Evolutionary conservation across 1,140 invertebrate genomes (phyloP).

Genomic region (Zophobas morio): DNA sequence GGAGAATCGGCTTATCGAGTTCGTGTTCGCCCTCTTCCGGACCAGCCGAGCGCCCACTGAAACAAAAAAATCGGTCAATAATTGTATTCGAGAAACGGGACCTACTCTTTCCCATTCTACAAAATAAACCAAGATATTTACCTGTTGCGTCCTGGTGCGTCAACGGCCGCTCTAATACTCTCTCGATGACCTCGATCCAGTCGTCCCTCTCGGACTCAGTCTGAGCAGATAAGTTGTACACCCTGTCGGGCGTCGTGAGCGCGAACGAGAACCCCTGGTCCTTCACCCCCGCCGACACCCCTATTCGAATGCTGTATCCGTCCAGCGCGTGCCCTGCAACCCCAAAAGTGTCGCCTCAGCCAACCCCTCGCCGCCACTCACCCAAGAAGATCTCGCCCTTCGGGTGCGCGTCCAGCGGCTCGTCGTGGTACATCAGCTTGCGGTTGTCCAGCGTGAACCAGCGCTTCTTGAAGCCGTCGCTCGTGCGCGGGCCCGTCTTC

Average conservation of each 20-base stretch:
- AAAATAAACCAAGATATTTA: conserved; percentile 69
- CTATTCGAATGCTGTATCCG: conserved; percentile 78
- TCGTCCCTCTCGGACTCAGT: conserved; percentile 82
- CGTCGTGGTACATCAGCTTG: conserved; percentile 93
- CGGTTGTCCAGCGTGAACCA: conserved; percentile 93
- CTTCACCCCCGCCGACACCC: conserved; percentile 79
- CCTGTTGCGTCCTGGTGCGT: conserved; percentile 85
- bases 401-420: conserved; percentile 87
- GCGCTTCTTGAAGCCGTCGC: conserved; percentile 85
- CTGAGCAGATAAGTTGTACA: conserved; percentile 86
- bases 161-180: conserved; percentile 82
- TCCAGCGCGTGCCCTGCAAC: conserved; percentile 78
- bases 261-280: conserved; percentile 88
- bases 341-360: not conserved
- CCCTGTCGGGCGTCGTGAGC: conserved; percentile 86
- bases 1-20: conserved; percentile 82
- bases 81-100: not conserved
- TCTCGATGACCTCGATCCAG: conserved; percentile 85
- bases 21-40: conserved; percentile 79
- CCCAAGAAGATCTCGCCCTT: conserved; percentile 92
- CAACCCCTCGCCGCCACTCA: conserved; percentile 58
- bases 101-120: too few relatives aligned
- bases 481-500: conserved; percentile 87
- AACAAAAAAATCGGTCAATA: conserved; percentile 65
- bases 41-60: conserved; percentile 80